phyloP scores from a whole-genome alignment of 2,888 invertebrate genomes.

The Polymixis lichenea region DNA sequence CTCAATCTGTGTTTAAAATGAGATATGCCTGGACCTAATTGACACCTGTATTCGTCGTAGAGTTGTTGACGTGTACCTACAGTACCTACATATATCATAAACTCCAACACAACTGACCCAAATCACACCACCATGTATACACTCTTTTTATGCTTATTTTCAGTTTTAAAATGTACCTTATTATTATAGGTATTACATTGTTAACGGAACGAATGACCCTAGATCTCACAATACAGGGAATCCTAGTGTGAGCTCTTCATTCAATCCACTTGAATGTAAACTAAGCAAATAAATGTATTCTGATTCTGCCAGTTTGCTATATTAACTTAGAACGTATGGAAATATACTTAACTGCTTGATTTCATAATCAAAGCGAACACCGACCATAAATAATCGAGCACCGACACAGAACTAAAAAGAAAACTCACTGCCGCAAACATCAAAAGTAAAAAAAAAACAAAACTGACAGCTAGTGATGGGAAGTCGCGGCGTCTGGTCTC shows the following conservation, averaged over 20 bases:
- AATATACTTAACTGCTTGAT: neutral
- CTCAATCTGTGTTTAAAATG: neutral
- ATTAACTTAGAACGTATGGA: neutral
- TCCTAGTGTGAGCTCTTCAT: too few relatives aligned
- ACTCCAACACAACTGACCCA: too few relatives aligned
- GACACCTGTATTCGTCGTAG: neutral
- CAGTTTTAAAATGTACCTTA: too few relatives aligned
- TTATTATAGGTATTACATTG: too few relatives aligned
- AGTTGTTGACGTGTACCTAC: neutral
- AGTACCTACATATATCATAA: neutral
- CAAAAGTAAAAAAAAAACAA: constrained; percentile 48
- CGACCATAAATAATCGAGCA: constrained; percentile 48
- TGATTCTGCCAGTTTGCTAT: neutral
- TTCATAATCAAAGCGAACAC: constrained; percentile 32
- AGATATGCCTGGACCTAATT: neutral
- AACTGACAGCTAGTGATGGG: constrained; percentile 60
- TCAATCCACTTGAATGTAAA: too few relatives aligned
- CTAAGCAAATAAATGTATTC: too few relatives aligned
- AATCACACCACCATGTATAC: too few relatives aligned
- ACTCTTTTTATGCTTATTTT: too few relatives aligned
- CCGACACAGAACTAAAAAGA: constrained; percentile 32
- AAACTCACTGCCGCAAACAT: constrained; percentile 43
- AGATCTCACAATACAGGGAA: too few relatives aligned
- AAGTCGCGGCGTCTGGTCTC: constrained; percentile 42
- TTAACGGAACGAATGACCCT: too few relatives aligned